Conservation (phyloP, 2,113 vertebrate species). For the Myotis davidii region DNA sequence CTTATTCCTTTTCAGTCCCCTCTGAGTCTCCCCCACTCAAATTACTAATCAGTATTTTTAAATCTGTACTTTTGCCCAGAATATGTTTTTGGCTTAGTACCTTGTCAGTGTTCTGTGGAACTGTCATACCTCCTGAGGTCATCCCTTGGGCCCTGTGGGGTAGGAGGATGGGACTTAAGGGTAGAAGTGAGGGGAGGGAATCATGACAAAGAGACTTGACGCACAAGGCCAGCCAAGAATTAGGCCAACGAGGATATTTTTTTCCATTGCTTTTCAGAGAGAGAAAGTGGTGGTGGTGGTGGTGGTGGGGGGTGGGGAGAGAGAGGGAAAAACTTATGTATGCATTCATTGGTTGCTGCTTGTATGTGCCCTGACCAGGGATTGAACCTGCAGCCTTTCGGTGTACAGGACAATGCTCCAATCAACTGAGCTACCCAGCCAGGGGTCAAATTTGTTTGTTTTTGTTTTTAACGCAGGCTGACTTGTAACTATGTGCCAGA, state of each 20-base stretch:
- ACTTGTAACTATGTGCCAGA: background rate
- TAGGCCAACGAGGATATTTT: no score
- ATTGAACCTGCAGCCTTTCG: background rate
- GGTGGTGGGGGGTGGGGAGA: background rate
- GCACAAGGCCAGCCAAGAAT: background rate
- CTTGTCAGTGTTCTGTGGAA: background rate
- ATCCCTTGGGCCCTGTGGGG: background rate
- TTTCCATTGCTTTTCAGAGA: no score
- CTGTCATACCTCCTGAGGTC: background rate
- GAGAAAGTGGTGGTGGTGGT: no score
- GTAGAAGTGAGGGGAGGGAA: background rate
- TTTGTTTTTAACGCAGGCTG: background rate
- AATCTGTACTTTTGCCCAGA: slow-evolving; percentile 3
- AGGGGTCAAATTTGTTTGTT: background rate
- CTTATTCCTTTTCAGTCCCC: background rate
- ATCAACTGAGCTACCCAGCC: background rate
- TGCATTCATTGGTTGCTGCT: background rate
- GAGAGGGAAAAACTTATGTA: background rate
- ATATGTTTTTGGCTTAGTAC: background rate
- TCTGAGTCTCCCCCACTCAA: background rate
- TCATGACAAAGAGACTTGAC: background rate
- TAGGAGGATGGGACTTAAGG: background rate
- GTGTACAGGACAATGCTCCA: background rate
- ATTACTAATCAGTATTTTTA: slow-evolving; percentile 46
- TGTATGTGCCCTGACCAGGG: background rate